Evolutionary conservation across 2,797 vertebrate genomes (phyloP), one percentile per base, ranked within the genome.

Genomic region (Helarctos malayanus): DNA sequence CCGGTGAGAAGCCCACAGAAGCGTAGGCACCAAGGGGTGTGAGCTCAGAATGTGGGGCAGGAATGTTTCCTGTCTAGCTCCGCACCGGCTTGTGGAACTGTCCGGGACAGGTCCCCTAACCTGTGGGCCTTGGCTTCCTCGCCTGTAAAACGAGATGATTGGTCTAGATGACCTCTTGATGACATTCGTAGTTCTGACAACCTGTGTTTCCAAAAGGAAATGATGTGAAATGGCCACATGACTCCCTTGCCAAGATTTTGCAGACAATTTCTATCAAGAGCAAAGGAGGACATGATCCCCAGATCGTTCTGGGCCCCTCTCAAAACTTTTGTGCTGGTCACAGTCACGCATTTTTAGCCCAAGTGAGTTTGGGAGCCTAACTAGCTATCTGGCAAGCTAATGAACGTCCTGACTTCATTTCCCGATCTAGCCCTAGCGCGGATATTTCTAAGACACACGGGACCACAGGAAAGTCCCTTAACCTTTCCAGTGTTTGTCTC

Each of bases 361-460:
- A 68, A 73, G 82, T 78, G 57, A 79, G 10, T 92, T 71, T 65
- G 54, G 52, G 78, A 85, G 12, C 41, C 27, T 73, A 71, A 71
- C 71, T 76, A 54, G 18, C 47, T 35, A 69, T 25, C 71, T 82
- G 61, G 14, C 7, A 73, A 38, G 41, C 49, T 61, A 71, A 83
- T 56, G 75, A 41, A 32, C 57, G 56, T 57, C 3, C 57, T 54
- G 29, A n/a, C 45, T 75, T 63, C 65, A 52, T 93, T 56, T 87
- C 75, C 68, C 54, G 68, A 41, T 52, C 29, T 89, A 75, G 23
- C 23, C 10, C 23, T 54, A 59, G 41, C 38, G 15, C 23, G 41
- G 47, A 16, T 84, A 59, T 54, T 93, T 89, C 86, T 89, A 82
- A 93, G 56, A 75, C 69, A 69, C 23, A 81, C n/a, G 14, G 54